Evolutionary conservation across 2,797 vertebrate genomes (phyloP).

Genomic region (Hypotaenidia okinawae): DNA sequence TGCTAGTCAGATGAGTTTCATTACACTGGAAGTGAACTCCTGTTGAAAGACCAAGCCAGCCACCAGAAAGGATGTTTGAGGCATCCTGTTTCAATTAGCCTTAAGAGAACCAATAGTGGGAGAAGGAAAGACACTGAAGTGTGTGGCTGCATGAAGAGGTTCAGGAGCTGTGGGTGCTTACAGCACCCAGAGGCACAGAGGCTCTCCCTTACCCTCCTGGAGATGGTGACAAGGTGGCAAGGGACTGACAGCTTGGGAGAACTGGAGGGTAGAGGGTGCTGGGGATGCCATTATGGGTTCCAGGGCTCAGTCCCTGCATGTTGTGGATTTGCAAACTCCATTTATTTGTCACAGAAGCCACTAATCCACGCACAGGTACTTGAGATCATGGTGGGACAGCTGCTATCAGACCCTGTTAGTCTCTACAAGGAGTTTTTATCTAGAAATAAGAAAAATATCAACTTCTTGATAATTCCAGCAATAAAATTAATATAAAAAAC

Average conservation of each 20-base stretch:
- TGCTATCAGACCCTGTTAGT: accelerated
- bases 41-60: not conserved
- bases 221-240: not conserved
- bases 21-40: not conserved
- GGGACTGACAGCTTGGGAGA: not conserved
- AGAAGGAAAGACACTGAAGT: not conserved
- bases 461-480: not conserved
- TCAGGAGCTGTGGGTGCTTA: not conserved
- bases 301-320: not conserved
- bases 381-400: not conserved
- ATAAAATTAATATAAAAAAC: not conserved
- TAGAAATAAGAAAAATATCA: not conserved
- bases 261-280: not conserved
- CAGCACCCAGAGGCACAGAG: not conserved
- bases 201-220: not conserved
- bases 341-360: not conserved
- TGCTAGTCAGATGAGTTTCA: not conserved
- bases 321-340: not conserved
- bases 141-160: not conserved
- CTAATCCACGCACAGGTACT: not conserved
- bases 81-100: not conserved
- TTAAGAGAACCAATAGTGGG: not conserved
- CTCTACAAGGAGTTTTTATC: not conserved
- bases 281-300: not conserved
- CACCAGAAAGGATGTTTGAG: not conserved